phyloP scores from a whole-genome alignment of 2,797 vertebrate species.

The Vespertilio murinus region DNA sequence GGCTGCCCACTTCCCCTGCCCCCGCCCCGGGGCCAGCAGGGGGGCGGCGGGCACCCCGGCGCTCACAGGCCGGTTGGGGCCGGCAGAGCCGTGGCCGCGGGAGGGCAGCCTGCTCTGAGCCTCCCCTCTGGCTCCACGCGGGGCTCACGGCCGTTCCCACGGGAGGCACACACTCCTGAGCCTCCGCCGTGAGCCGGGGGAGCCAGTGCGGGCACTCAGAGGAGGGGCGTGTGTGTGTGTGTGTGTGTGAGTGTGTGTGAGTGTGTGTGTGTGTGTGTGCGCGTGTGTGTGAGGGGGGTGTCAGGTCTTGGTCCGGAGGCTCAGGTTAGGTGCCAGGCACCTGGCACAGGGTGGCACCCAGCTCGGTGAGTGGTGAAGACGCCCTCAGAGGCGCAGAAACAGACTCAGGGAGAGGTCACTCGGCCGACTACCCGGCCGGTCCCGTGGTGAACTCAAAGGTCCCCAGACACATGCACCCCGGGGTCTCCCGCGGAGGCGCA shows the following conservation, averaged over 20 bases:
- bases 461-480: background rate
- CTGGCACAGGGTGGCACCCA: background rate
- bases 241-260: too few species aligned
- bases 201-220: background rate
- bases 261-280: too few species aligned
- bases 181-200: background rate
- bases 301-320: background rate
- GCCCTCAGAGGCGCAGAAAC: background rate
- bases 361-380: background rate
- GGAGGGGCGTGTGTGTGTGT: background rate
- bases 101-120: too few species aligned
- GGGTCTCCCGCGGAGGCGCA: background rate
- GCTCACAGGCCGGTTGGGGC: conserved; percentile 26
- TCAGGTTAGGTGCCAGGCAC: background rate
- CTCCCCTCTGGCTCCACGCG: too few species aligned
- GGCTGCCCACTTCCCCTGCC: background rate
- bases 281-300: background rate
- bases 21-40: background rate
- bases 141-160: background rate
- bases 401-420: background rate
- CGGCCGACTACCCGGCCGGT: background rate
- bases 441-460: background rate
- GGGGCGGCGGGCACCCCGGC: background rate
- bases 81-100: background rate
- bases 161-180: background rate